Conservation (phyloP, 2,797 vertebrate genomes). For the Pangasius krempfi region DNA sequence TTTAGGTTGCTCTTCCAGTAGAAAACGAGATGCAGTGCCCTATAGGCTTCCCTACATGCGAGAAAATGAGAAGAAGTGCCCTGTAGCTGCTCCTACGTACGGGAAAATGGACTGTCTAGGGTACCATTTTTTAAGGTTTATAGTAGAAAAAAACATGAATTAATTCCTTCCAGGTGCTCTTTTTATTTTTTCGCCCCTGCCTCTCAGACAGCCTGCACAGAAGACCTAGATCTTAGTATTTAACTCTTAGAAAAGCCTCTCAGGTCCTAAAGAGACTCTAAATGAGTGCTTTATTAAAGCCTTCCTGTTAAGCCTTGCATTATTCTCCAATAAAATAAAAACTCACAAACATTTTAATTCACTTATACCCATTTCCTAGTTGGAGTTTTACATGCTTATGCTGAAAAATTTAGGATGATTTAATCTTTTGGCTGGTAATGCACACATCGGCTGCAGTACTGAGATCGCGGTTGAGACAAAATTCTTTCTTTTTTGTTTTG, state of each 20-base stretch:
- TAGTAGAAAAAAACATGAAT: not conserved
- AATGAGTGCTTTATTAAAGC: not conserved
- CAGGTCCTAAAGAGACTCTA: not conserved
- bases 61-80: not conserved
- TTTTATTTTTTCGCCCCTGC: not conserved
- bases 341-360: not conserved
- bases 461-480: slow-evolving; percentile 3
- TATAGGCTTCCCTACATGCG: not conserved
- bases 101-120: not conserved
- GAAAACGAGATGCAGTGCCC: not conserved
- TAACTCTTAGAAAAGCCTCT: not conserved
- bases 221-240: not conserved
- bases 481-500: not conserved
- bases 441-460: not conserved
- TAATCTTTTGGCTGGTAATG: not conserved
- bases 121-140: not conserved
- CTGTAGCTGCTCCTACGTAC: not conserved
- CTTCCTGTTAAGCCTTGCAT: not conserved
- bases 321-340: not conserved
- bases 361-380: not conserved
- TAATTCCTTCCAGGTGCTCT: not conserved
- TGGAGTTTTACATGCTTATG: too few relatives aligned
- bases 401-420: not conserved
- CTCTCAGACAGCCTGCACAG: not conserved
- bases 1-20: not conserved